phyloP scores from a whole-genome alignment of 2,797 vertebrate species.

The Parotocinclus haroldoi region DNA sequence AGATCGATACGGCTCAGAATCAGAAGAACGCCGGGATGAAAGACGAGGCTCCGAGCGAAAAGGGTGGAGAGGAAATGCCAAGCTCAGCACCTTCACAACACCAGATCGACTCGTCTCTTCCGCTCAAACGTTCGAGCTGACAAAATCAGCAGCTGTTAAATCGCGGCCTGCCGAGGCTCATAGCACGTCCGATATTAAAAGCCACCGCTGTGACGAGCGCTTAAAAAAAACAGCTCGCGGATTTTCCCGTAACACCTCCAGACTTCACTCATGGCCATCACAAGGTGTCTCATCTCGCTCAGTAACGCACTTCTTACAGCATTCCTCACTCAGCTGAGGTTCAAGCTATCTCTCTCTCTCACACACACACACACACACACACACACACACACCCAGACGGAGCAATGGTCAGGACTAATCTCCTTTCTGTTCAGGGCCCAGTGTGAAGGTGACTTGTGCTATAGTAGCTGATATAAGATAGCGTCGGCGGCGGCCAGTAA shows the following conservation, averaged over 20 bases:
- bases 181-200: slow-evolving; percentile 7
- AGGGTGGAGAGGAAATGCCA: background rate
- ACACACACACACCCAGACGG: slow-evolving; percentile 10
- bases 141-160: background rate
- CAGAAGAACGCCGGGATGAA: background rate
- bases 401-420: slow-evolving; percentile 33
- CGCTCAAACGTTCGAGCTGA: background rate
- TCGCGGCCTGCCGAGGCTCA: background rate
- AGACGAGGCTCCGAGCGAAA: background rate
- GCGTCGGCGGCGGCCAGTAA: slow-evolving; percentile 9
- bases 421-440: slow-evolving; percentile 19
- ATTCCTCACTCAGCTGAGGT: slow-evolving; percentile 20
- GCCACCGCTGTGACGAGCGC: background rate
- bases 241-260: slow-evolving; percentile 1
- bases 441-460: slow-evolving; percentile 11
- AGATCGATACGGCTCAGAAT: slow-evolving; percentile 13
- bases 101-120: background rate
- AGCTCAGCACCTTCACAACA: background rate
- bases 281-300: slow-evolving; percentile 11
- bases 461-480: slow-evolving; percentile 22
- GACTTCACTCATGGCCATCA: slow-evolving; percentile 10
- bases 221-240: background rate
- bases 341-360: slow-evolving; percentile 11
- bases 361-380: slow-evolving; percentile 6
- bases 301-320: slow-evolving; percentile 1